Percentiles rank a stretch among this genome's conserved stretches.
Evolutionary conservation across 2,797 vertebrate genomes (phyloP).

Genomic region (Channa striata): DNA sequence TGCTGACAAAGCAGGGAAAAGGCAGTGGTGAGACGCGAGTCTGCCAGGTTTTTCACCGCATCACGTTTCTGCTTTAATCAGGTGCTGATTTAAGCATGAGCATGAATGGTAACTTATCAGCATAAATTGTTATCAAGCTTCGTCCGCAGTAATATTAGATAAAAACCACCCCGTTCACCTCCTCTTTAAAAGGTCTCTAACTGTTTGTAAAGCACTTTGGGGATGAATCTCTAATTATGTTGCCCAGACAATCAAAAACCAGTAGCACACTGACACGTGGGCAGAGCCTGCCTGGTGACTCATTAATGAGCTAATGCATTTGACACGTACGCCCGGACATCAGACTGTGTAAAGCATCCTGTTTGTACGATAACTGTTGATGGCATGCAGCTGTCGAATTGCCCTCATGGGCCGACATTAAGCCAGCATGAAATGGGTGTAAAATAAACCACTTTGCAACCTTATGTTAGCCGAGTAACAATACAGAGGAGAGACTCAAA

Average conservation of each 20-base stretch:
- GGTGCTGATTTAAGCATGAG: background rate
- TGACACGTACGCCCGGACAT: background rate
- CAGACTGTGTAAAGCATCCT: background rate
- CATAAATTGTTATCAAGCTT: conserved; percentile 1
- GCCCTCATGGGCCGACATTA: conserved; percentile 15
- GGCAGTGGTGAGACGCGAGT: background rate
- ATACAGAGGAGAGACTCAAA: background rate
- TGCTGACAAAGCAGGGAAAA: background rate
- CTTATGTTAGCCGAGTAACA: background rate
- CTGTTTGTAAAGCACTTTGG: conserved; percentile 1
- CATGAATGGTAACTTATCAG: conserved; percentile 2
- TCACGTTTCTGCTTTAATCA: background rate
- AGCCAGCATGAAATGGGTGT: conserved; percentile 3
- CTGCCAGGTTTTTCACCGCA: background rate
- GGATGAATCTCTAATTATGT: background rate
- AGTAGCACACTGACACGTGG: background rate
- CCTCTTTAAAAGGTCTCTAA: background rate
- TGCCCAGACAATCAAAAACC: background rate
- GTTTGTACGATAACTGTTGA: conserved; percentile 24
- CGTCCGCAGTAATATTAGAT: background rate
- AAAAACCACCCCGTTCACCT: background rate
- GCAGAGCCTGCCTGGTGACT: conserved; percentile 33
- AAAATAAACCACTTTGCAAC: conserved; percentile 31
- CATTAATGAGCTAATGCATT: conserved; percentile 30
- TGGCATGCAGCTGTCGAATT: conserved; percentile 43